These are phyloP conservation scores for Coelinius sp. DNA, from an alignment of 2,888 invertebrate species.

Conservation along the genomic window DNA sequence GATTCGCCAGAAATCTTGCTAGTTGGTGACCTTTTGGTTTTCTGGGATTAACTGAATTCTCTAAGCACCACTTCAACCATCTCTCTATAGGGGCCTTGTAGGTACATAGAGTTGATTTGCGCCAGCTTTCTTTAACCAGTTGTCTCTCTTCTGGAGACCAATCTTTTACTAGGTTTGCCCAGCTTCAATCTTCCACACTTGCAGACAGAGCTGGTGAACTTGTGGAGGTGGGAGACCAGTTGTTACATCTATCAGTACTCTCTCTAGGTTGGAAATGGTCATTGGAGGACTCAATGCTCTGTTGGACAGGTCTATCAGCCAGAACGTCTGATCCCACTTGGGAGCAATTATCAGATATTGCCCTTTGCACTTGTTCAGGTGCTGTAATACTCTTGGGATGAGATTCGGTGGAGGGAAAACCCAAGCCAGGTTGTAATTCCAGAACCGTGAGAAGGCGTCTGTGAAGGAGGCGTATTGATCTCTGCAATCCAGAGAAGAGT, in stretches of 20 bases:
- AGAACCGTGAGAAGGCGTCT: background rate
- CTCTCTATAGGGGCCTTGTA: slow-evolving; percentile 32
- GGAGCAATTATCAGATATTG: background rate
- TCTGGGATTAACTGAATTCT: slow-evolving; percentile 20
- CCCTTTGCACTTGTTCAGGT: background rate
- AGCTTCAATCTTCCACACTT: slow-evolving; percentile 1
- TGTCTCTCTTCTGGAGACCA: slow-evolving; percentile 34
- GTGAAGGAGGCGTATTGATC: background rate
- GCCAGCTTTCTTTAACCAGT: slow-evolving; percentile 29
- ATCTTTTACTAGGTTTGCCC: slow-evolving; percentile 12
- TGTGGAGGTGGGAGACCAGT: background rate
- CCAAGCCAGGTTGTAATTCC: background rate
- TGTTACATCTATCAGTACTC: slow-evolving; percentile 4
- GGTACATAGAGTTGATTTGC: slow-evolving; percentile 35
- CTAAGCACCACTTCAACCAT: slow-evolving; percentile 28
- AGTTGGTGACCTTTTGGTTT: slow-evolving; percentile 18
- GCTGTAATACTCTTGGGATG: background rate
- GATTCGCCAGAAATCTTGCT: slow-evolving; percentile 38
- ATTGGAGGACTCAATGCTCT: background rate
- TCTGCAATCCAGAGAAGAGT: background rate
- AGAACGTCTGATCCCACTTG: background rate
- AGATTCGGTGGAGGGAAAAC: background rate
- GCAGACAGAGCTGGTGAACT: background rate
- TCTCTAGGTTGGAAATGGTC: background rate
- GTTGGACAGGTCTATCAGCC: background rate